A percentile compares a stretch with the other conserved stretches of the same genome.
Conservation (phyloP, 2,113 vertebrate species). For the Hippocampus zosterae region DNA sequence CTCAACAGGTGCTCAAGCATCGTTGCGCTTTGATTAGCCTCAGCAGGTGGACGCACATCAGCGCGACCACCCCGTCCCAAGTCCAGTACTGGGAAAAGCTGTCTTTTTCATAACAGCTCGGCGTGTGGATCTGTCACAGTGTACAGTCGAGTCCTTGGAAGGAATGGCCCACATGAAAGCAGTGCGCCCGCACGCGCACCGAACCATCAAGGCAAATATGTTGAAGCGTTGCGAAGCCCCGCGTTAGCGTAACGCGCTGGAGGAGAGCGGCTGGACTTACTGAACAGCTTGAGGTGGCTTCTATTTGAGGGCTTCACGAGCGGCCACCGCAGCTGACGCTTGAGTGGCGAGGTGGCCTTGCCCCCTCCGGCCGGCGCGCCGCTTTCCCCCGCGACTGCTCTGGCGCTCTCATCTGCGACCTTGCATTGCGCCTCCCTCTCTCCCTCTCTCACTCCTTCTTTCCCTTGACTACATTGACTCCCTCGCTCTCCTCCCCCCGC, state of each 20-base stretch:
- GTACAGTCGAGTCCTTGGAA: background rate
- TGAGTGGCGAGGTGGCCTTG: constrained; percentile 66
- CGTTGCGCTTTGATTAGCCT: no score
- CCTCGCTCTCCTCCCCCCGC: background rate
- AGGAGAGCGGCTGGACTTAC: constrained; percentile 58
- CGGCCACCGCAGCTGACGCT: constrained; percentile 58
- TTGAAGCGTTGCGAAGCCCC: no score
- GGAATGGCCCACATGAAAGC: background rate
- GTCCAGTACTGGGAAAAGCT: background rate
- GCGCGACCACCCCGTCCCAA: background rate
- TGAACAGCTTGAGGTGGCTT: constrained; percentile 67
- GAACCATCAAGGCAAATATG: background rate
- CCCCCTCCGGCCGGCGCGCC: constrained; percentile 59
- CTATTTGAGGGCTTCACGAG: constrained; percentile 69
- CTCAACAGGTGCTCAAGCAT: background rate
- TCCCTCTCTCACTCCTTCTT: constrained; percentile 20
- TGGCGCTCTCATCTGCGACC: constrained; percentile 18
- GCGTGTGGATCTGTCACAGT: background rate
- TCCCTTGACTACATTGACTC: constrained; percentile 17
- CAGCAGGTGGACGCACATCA: background rate
- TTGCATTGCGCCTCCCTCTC: constrained; percentile 3
- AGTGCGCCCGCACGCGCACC: background rate
- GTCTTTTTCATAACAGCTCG: background rate
- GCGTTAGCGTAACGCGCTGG: background rate
- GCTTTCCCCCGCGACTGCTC: constrained; percentile 46